A percentile compares a stretch with the other conserved stretches of the same genome.
Conservation (phyloP, 30 jellyfish, hydroid and myxozoan species). For the Phacellophora camtschatica region DNA sequence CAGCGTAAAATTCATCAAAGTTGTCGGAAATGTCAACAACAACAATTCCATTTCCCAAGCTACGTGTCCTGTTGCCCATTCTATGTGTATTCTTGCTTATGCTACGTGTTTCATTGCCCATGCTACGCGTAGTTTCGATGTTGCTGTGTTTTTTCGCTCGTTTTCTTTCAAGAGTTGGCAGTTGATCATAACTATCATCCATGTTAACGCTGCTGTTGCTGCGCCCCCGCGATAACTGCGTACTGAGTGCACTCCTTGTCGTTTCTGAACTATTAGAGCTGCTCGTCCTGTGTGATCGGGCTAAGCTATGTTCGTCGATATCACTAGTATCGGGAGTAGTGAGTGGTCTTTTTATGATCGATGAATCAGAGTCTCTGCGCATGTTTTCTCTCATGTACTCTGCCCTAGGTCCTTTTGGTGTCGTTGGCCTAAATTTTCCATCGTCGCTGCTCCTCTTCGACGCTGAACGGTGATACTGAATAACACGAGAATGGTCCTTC, state of each 20-base stretch:
- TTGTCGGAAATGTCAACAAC: not conserved
- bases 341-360: conserved; percentile 5
- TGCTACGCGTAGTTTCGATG: not conserved
- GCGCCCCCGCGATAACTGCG: conserved; percentile 10
- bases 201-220: conserved; percentile 57
- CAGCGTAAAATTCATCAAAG: conserved; percentile 2
- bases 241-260: conserved; percentile 39
- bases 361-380: conserved; percentile 5
- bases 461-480: conserved; percentile 31
- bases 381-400: not conserved
- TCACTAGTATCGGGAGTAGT: conserved; percentile 50
- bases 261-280: conserved; percentile 46
- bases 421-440: not conserved
- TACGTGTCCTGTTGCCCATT: too few relatives aligned
- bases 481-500: not conserved
- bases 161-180: conserved; percentile 10
- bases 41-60: not conserved
- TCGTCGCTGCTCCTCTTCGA: not conserved
- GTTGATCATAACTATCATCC: conserved; percentile 54
- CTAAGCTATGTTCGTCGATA: not conserved
- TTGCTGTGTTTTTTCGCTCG: not conserved
- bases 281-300: not conserved
- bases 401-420: conserved; percentile 64
- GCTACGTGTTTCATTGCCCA: not conserved
- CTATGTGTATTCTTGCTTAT: too few relatives aligned